Evolutionary conservation across 2,888 invertebrate genomes (phyloP), one percentile per base, ranked within the genome.

Genomic region (Aphidius colemani): DNA sequence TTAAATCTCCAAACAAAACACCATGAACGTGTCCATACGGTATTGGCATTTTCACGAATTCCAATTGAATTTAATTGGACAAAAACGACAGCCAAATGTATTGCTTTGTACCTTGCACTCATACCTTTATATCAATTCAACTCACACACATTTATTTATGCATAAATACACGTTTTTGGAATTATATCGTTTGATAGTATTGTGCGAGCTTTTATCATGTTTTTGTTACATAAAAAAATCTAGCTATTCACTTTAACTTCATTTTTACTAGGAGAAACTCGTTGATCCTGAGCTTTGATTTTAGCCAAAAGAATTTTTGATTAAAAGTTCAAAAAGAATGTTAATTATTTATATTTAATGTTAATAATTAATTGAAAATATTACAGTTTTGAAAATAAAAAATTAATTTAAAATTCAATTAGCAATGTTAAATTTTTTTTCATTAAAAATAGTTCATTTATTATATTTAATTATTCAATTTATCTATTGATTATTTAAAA

Each of bases 11-110:
- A 70, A 30, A 30, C 5, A 30, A 30, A 30, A 73, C 74, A 79
- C 76, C 78, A 79, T 80, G 78, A 78, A 71, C 72, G 74, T 69
- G 58, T 70, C 70, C 72, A 72, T 74, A 72, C 74, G 77, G 78
- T 79, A 80, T 81, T 80, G 80, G 78, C 78, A 78, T 79, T 78
- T 75, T 73, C 74, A 74, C 74, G 72, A 78, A 80, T 80, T 77
- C 79, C 80, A 74, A 80, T 80, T 75, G 78, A 80, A 81, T 80
- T 79, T 80, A 81, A 81, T 80, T 79, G 79, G 77, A 77, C 77
- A 75, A 77, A 76, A 71, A 61, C 50, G 41, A 61, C 48, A 39
- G 41, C 49, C 50, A 49, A 46, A 59, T 46, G 43, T 41, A 48
- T 53, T 13, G 41, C 6, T 44, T 56, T 56, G 43, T n/a, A 3